A percentile compares a stretch with the other conserved stretches of the same genome.
Conservation (phyloP, 2,113 vertebrate species). For the Ceyx cyanopectus region DNA sequence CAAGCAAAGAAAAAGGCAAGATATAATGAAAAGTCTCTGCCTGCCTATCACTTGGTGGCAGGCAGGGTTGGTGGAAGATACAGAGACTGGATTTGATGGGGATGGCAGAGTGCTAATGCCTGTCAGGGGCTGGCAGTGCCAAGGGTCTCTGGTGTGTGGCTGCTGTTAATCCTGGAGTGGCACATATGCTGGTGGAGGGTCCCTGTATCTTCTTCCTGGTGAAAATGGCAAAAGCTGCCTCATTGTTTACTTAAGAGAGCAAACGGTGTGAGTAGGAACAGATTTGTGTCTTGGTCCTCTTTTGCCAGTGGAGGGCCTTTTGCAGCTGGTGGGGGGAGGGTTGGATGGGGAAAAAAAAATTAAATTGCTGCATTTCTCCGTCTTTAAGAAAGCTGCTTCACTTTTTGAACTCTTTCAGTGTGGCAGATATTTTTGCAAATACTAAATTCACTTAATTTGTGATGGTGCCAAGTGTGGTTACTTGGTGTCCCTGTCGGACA, state of each 20-base stretch:
- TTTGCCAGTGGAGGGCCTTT: accelerated
- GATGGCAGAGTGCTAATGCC: neutral
- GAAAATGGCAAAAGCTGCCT: neutral
- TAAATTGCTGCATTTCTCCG: neutral
- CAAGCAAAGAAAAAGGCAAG: neutral
- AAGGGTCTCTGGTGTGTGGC: neutral
- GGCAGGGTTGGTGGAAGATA: neutral
- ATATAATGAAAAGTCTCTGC: neutral
- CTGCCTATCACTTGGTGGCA: neutral
- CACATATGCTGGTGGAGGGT: neutral
- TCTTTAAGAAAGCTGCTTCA: neutral
- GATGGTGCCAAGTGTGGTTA: neutral
- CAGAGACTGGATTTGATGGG: neutral
- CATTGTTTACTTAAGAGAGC: neutral
- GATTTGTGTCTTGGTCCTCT: neutral
- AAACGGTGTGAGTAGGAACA: neutral
- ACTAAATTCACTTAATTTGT: neutral
- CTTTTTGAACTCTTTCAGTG: neutral
- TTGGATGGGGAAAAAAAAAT: accelerated
- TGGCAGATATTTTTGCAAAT: neutral
- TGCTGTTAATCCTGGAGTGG: neutral
- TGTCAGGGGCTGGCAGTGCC: neutral
- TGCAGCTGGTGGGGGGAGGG: accelerated
- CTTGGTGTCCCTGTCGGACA: neutral
- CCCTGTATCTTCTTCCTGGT: neutral